These are phyloP conservation scores for Brienomyrus longianalis DNA, from an alignment of 2,113 vertebrate species.

Conservation along the genomic window DNA sequence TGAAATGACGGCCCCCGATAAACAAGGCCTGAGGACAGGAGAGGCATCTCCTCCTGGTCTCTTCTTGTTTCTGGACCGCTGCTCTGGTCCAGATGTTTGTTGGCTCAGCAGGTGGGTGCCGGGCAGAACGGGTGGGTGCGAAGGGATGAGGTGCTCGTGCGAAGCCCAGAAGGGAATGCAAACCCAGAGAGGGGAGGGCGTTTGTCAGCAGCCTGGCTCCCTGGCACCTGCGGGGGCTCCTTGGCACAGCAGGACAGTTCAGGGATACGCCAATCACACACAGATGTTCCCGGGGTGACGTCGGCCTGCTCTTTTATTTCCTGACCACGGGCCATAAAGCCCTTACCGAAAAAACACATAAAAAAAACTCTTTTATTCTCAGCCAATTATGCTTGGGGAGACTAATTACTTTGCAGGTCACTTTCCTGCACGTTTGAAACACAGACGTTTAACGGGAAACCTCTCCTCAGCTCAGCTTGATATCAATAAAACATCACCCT, in stretches of 20 bases:
- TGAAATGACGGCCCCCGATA: not conserved
- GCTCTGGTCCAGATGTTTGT: not conserved
- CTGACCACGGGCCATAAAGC: constrained; percentile 20
- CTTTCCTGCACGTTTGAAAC: constrained; percentile 27
- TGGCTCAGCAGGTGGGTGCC: not conserved
- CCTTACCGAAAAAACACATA: constrained; percentile 14
- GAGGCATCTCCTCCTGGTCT: not conserved
- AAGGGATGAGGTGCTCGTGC: not conserved
- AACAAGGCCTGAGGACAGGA: not conserved
- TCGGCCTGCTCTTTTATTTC: constrained; percentile 27
- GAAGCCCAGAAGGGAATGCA: not conserved
- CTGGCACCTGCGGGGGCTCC: not conserved
- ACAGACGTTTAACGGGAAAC: constrained; percentile 28
- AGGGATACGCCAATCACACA: constrained; percentile 42
- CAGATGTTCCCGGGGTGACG: constrained; percentile 50
- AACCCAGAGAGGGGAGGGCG: not conserved
- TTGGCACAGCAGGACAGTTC: constrained; percentile 13
- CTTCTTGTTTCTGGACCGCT: not conserved
- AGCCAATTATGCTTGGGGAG: not conserved
- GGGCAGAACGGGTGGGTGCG: not conserved
- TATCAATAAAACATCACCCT: not conserved
- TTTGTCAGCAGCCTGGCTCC: not conserved
- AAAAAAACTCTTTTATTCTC: constrained; percentile 5
- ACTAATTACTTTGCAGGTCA: constrained; percentile 32
- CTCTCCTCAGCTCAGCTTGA: constrained; percentile 17